phyloP scores from a whole-genome alignment of 1,140 invertebrate genomes.

The Lepidurus packardi region DNA sequence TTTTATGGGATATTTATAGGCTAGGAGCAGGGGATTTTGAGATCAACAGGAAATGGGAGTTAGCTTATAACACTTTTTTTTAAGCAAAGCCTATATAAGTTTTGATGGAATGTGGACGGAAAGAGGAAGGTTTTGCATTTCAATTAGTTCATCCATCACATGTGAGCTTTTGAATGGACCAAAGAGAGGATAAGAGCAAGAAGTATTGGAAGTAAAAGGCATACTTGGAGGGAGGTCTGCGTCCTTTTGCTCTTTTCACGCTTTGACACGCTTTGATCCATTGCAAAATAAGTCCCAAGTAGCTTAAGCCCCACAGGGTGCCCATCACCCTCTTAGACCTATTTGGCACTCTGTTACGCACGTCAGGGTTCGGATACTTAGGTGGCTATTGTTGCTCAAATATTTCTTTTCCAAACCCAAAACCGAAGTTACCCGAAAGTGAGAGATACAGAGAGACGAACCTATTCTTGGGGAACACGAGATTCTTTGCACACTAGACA shows the following conservation, averaged over 20 bases:
- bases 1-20: too few relatives aligned
- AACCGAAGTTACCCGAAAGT: not conserved
- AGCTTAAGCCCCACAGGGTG: constrained; percentile 20
- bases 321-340: constrained; percentile 12
- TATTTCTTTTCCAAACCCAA: not conserved
- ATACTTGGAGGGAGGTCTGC: constrained; percentile 16
- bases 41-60: too few relatives aligned
- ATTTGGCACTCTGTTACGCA: constrained; percentile 18
- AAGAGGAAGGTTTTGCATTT: not conserved
- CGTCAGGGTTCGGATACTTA: not conserved
- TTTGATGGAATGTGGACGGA: constrained; percentile 6
- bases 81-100: not conserved
- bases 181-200: not conserved
- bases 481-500: not conserved
- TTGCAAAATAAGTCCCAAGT: constrained; percentile 22
- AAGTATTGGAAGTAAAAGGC: not conserved
- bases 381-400: not conserved
- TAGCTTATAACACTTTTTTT: too few relatives aligned
- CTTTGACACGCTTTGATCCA: constrained; percentile 21
- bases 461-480: not conserved
- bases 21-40: too few relatives aligned
- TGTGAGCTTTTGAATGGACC: not conserved
- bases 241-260: constrained; percentile 21
- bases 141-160: constrained; percentile 19
- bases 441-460: constrained; percentile 2